Conservation (phyloP, 2,113 vertebrate species). For the Gymnobelideus leadbeateri region DNA sequence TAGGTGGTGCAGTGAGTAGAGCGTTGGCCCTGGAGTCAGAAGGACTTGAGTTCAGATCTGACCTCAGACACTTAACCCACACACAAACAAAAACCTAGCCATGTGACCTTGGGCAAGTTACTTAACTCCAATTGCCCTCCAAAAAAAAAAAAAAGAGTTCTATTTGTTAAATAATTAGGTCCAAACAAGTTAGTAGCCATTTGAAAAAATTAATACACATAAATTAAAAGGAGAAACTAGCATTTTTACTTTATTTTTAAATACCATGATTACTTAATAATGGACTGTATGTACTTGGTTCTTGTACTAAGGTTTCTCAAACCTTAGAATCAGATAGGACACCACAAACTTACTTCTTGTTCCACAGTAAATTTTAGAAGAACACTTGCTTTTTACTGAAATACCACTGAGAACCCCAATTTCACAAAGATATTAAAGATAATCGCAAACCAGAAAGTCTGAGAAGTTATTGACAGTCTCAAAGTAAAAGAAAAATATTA, state of each 20-base stretch:
- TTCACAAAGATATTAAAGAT: not conserved
- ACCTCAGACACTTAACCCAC: no score
- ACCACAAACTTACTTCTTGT: not conserved
- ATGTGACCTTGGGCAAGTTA: no score
- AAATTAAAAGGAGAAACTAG: not conserved
- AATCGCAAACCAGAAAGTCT: not conserved
- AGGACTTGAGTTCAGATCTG: no score
- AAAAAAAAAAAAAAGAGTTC: no score
- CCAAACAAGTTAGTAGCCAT: not conserved
- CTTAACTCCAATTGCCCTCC: no score
- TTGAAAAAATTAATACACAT: not conserved
- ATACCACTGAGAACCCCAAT: not conserved
- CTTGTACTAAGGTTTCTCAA: no score
- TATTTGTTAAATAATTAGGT: not conserved
- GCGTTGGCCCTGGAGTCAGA: no score
- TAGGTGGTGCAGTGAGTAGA: no score
- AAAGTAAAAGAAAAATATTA: not conserved
- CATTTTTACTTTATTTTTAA: not conserved
- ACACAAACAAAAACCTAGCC: no score
- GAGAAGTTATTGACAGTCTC: not conserved
- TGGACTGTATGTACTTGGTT: not conserved
- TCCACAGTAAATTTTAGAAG: not conserved
- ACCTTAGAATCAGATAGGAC: not conserved
- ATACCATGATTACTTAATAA: not conserved
- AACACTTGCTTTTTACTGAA: not conserved